A percentile compares a stretch with the other conserved stretches of the same genome.
Evolutionary conservation across 2,888 invertebrate genomes (phyloP).

Genomic region (Perdita meconis): DNA sequence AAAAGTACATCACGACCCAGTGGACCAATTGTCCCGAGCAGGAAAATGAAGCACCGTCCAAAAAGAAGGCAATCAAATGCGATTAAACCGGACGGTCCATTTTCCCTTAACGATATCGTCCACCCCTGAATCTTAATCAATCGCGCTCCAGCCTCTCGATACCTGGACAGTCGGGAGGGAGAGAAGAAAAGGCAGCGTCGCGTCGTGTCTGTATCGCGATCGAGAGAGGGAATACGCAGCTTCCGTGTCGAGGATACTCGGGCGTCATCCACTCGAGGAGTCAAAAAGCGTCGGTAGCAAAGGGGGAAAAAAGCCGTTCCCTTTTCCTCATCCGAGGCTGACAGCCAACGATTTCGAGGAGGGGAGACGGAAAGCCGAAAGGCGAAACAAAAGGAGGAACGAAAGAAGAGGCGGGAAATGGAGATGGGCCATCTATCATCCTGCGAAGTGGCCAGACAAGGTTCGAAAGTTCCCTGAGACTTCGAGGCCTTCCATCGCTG

Average conservation of each 20-base stretch:
- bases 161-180: slow-evolving; percentile 1
- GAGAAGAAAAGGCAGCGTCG: slow-evolving; percentile 32
- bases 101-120: slow-evolving; percentile 46
- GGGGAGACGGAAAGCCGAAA: background rate
- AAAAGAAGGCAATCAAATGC: slow-evolving; percentile 52
- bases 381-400: slow-evolving; percentile 15
- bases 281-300: slow-evolving; percentile 45
- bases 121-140: slow-evolving; percentile 62
- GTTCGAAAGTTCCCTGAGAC: slow-evolving; percentile 70
- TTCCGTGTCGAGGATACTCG: slow-evolving; percentile 58
- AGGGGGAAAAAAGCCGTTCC: background rate
- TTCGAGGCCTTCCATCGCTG: slow-evolving; percentile 39
- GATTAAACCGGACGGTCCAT: slow-evolving; percentile 56
- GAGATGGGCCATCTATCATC: slow-evolving; percentile 77
- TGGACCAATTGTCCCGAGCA: background rate
- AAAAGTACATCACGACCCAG: background rate
- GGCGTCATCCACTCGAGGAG: slow-evolving; percentile 66
- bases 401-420: slow-evolving; percentile 41
- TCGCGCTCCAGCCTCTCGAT: background rate
- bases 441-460: slow-evolving; percentile 75
- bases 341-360: slow-evolving; percentile 28
- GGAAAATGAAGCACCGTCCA: slow-evolving; percentile 32
- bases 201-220: slow-evolving; percentile 65
- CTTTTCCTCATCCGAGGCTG: slow-evolving; percentile 25
- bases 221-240: slow-evolving; percentile 42